Evolutionary conservation across 2,888 invertebrate species (phyloP), one percentile per base, ranked within the genome.

Genomic region (Drosophila flavopinicola): DNA sequence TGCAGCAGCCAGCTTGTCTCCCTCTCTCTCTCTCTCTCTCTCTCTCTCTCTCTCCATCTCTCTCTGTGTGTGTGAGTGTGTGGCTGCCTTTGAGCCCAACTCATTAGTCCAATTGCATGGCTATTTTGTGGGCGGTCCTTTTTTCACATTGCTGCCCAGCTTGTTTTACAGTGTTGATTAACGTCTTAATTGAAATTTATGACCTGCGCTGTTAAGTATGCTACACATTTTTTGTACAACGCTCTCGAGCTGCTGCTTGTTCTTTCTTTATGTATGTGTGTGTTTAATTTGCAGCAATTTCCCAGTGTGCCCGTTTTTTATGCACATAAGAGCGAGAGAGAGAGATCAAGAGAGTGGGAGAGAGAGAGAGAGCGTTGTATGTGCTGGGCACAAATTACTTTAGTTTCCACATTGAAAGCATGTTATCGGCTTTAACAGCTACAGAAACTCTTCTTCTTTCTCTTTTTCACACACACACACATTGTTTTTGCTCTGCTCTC

Each of bases 351-450:
- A 17, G 25, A 23, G 6, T n/a, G 27, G 15, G 17, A 33, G n/a
- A 0, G 41, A 27, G 13, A 3, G 7, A 10, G 33, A 27, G 9
- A 6, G 9, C 6, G 30, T 30, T 25, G 30, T 54, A 15, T 41
- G 32, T 24, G 4, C 35, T 41, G 58, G 65, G 71, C 84, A 52
- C 83, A 85, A 80, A 80, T 80, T 83, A 83, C 85, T 76, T 78
- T 74, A 76, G 76, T 75, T 70, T 66, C 27, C 70, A 68, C 74
- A 80, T 69, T 73, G 67, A 63, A 73, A 68, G 65, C 76, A 65
- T 80, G 76, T 85, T 79, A 79, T 79, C 79, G 83, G 78, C 61
- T 78, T 70, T 70, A 75, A 57, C 78, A 82, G 69, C 69, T 75
- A 61, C 64, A 49, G 47, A 41, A 61, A 59, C 72, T 69, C 15